Base-by-base conservation (phyloP, 2,113 vertebrate species). In the Engystomops pustulosus region DNA sequence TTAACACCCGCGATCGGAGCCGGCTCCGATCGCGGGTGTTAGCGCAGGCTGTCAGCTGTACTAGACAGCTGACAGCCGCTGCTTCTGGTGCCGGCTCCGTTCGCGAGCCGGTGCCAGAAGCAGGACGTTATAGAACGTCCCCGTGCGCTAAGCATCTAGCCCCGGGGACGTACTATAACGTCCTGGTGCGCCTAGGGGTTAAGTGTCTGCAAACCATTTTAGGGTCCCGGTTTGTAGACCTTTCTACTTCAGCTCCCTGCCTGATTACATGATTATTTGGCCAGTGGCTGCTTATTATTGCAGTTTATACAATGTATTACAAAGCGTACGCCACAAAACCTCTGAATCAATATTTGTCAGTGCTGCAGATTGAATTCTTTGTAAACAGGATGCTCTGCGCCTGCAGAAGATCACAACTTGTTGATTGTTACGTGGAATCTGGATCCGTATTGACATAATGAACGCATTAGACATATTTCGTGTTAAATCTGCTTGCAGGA, bases 281-380 rank as follows among this genome's bases (percentile, higher is more conserved):
- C 58, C 27, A 3, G 25, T 30, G 12, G 25, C 58, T 30, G 58
- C 58, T 62, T 27, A 30, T 62, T 62, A 62, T 30, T 62, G 25
- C 12, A 62, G 58, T 62, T 62, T 30, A 18, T 62, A 62, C 58
- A 62, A 14, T 14, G 58, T 30, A 27, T 62, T 62, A 62, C 58
- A 62, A 6, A 2, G 58, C 58, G 12, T 4, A 30, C 58, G 11
- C 58, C 58, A 62, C 58, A 62, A 62, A 62, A 62, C 58, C 58
- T 62, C 58, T 62, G 58, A 62, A 62, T 62, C 58, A 62, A 62
- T 62, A 62, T 62, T 62, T 30, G 58, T 30, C 58, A 62, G 25
- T 4, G 58, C 58, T 62, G 58, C 58, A 30, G 58, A 62, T 62
- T 62, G 58, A 30, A 62, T 62, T 14, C 25, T 23, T 62, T 62